These are phyloP conservation scores for Periophthalmodon schlosseri DNA, from an alignment of 2,113 vertebrate species.

Conservation along the genomic window DNA sequence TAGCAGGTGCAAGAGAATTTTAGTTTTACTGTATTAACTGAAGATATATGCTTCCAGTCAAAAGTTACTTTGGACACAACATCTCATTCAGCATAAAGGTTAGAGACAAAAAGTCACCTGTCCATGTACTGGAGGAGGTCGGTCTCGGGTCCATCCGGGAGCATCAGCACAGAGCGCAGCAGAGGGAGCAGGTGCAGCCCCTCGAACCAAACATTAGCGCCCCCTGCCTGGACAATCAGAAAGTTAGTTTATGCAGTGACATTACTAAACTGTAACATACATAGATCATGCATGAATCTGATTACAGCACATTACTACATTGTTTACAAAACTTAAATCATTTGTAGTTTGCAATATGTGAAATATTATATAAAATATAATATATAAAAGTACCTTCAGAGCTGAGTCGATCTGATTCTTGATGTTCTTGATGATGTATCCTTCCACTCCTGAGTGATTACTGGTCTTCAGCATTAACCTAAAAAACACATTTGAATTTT, in stretches of 20 bases:
- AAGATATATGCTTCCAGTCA: too few species aligned
- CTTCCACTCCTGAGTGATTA: conserved; percentile 91
- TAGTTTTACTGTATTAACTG: too few species aligned
- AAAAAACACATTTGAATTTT: conserved; percentile 10
- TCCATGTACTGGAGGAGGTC: conserved; percentile 93
- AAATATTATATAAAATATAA: too few species aligned
- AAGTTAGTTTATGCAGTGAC: background rate
- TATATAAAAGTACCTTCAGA: conserved; percentile 53
- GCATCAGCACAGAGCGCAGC: conserved; percentile 83
- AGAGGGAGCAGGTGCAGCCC: conserved; percentile 86
- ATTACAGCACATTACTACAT: too few species aligned
- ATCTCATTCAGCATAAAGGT: too few species aligned
- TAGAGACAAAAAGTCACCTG: conserved; percentile 66
- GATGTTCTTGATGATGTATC: conserved; percentile 94
- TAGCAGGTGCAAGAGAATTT: too few species aligned
- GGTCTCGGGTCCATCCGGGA: conserved; percentile 92
- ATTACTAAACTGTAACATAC: too few species aligned
- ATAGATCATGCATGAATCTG: too few species aligned
- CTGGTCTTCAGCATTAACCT: conserved; percentile 85
- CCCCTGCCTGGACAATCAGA: conserved; percentile 64
- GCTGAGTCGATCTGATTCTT: conserved; percentile 88
- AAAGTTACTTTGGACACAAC: too few species aligned
- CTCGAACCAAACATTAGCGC: conserved; percentile 84
- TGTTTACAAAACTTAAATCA: too few species aligned
- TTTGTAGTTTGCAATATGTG: too few species aligned